phyloP scores from a whole-genome alignment of 2,888 invertebrate species.

The Hoplodrina blanda region DNA sequence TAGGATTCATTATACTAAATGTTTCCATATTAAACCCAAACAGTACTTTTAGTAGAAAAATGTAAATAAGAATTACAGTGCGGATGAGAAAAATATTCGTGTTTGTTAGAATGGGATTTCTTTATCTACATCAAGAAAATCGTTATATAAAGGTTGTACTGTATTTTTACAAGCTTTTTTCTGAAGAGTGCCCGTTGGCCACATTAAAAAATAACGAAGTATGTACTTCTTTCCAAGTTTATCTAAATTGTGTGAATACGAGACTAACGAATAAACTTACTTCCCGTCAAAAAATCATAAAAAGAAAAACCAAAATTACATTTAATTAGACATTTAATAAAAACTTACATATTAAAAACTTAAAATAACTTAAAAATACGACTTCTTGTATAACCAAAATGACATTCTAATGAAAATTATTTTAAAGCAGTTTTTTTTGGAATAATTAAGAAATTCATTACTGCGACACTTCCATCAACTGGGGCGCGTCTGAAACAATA shows the following conservation, averaged over 20 bases:
- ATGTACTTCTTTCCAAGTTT: too few relatives aligned
- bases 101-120: too few relatives aligned
- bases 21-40: background rate
- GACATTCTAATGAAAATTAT: conserved; percentile 25
- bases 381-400: conserved; percentile 51
- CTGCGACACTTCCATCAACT: conserved; percentile 79
- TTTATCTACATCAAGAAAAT: too few relatives aligned
- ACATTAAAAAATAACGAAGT: too few relatives aligned
- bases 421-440: conserved; percentile 48
- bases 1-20: background rate
- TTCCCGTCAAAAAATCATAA: too few relatives aligned
- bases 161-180: too few relatives aligned
- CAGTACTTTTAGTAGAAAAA: conserved; percentile 1
- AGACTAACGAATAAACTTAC: too few relatives aligned
- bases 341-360: conserved; percentile 57
- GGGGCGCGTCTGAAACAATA: conserved; percentile 76
- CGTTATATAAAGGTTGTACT: too few relatives aligned
- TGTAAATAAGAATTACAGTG: too few relatives aligned
- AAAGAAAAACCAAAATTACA: conserved; percentile 9
- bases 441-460: conserved; percentile 53
- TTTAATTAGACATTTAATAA: conserved; percentile 50
- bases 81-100: too few relatives aligned
- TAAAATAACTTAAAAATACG: conserved; percentile 52
- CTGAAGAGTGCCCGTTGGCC: too few relatives aligned
- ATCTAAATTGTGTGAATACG: too few relatives aligned